phyloP scores from a whole-genome alignment of 2,113 vertebrate genomes.

The Microtus montanus region DNA sequence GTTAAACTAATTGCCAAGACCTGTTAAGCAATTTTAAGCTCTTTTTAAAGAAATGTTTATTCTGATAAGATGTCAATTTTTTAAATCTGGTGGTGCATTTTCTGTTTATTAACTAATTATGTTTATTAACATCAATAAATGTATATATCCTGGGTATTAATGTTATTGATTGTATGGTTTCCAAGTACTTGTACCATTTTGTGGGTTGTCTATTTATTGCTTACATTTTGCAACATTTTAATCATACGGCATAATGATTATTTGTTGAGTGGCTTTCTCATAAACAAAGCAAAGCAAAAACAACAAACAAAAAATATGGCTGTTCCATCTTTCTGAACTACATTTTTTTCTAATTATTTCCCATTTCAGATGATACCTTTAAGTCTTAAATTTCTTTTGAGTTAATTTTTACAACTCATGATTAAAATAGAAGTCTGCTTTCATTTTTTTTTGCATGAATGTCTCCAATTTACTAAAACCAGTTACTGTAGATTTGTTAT shows the following conservation, averaged over 20 bases:
- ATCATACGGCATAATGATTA: not conserved
- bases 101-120: not conserved
- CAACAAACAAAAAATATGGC: not conserved
- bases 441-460: not conserved
- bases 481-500: not conserved
- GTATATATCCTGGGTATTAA: not conserved
- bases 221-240: not conserved
- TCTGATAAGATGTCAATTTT: not conserved
- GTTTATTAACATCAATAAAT: not conserved
- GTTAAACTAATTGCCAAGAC: not conserved
- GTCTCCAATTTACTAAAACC: not conserved
- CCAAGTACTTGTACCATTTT: not conserved
- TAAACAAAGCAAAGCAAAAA: not conserved
- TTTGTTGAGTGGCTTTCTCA: not conserved
- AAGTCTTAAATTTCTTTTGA: not conserved
- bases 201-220: not conserved
- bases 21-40: not conserved
- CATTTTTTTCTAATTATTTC: not conserved
- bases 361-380: too few species aligned
- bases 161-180: not conserved
- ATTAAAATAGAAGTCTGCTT: too few species aligned
- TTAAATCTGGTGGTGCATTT: not conserved
- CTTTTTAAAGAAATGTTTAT: not conserved
- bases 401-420: not conserved
- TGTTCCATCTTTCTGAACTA: not conserved